Conservation (phyloP, 1,140 invertebrate species). For the Mya arenaria region DNA sequence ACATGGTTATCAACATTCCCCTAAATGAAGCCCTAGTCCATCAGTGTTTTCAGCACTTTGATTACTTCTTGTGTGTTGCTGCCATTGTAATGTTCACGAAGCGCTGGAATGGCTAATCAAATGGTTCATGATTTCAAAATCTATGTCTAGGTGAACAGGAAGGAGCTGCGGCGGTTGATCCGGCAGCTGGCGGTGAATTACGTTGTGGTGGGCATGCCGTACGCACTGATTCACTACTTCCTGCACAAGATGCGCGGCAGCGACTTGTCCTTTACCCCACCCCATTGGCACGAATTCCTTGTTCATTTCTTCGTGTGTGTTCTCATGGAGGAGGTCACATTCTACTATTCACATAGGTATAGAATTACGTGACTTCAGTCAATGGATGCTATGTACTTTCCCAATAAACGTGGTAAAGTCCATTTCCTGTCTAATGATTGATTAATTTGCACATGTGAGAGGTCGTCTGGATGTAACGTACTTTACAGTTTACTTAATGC, state of each 20-base stretch:
- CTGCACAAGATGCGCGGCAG: slow-evolving; percentile 87
- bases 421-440: too few relatives aligned
- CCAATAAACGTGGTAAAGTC: too few relatives aligned
- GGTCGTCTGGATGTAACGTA: too few relatives aligned
- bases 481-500: too few relatives aligned
- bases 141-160: slow-evolving; percentile 71
- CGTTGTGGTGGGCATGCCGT: slow-evolving; percentile 86
- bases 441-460: too few relatives aligned
- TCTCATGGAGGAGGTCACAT: slow-evolving; percentile 90
- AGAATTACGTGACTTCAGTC: slow-evolving; percentile 60
- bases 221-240: slow-evolving; percentile 85
- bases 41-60: too few relatives aligned
- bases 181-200: slow-evolving; percentile 90
- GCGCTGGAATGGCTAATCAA: too few relatives aligned
- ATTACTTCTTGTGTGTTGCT: too few relatives aligned
- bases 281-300: slow-evolving; percentile 89
- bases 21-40: too few relatives aligned
- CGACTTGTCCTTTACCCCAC: slow-evolving; percentile 86
- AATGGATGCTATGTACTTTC: not conserved
- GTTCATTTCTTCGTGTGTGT: slow-evolving; percentile 89
- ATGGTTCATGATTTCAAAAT: too few relatives aligned
- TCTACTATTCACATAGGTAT: slow-evolving; percentile 93
- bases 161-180: slow-evolving; percentile 83
- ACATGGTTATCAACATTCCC: too few relatives aligned
- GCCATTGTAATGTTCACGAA: too few relatives aligned